Evolutionary conservation across 2,888 invertebrate species (phyloP).

Genomic region (Vesta saturnalis): DNA sequence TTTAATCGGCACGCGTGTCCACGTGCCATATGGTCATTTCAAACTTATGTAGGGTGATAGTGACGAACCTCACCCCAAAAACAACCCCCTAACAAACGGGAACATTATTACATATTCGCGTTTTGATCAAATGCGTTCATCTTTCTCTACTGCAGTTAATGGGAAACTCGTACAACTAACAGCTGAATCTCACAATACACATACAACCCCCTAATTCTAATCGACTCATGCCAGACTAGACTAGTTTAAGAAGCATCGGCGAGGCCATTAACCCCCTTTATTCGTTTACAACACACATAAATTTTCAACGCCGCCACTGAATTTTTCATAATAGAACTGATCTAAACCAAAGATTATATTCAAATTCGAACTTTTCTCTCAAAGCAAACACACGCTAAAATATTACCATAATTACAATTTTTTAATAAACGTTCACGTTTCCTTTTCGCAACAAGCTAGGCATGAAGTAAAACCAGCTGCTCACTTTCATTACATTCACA

Average conservation of each 20-base stretch:
- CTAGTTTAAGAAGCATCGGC: constrained; percentile 41
- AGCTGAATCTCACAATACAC: constrained; percentile 48
- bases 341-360: background rate
- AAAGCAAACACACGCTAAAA: background rate
- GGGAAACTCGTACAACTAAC: constrained; percentile 35
- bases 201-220: constrained; percentile 43
- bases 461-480: background rate
- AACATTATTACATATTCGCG: constrained; percentile 40
- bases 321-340: background rate
- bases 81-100: constrained; percentile 34
- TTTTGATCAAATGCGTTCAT: constrained; percentile 35
- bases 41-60: constrained; percentile 35
- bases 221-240: constrained; percentile 37
- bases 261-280: constrained; percentile 41
- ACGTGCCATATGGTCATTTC: constrained; percentile 45
- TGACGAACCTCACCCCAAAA: constrained; percentile 33
- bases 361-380: background rate
- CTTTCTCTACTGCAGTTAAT: constrained; percentile 24
- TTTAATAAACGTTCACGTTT: too few species aligned
- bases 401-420: constrained; percentile 6
- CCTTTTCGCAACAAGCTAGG: too few species aligned
- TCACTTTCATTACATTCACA: background rate
- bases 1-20: constrained; percentile 31
- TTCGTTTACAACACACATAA: background rate
- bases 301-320: constrained; percentile 1